These are phyloP conservation scores for Trilocha varians DNA, from an alignment of 2,888 invertebrate genomes.

Conservation along the genomic window DNA sequence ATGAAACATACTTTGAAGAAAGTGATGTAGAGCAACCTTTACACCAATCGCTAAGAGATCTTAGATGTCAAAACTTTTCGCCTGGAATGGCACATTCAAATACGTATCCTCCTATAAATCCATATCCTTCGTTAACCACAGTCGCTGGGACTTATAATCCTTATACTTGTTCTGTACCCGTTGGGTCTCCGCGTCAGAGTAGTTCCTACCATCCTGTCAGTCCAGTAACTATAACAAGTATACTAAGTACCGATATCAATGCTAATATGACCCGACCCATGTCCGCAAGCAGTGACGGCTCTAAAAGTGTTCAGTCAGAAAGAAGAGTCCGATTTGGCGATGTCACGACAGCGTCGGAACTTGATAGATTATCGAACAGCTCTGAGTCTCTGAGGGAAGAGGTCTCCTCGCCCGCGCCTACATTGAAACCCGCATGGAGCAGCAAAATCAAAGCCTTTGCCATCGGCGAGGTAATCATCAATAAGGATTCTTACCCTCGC, in stretches of 20 bases:
- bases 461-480: constrained; percentile 71
- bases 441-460: constrained; percentile 71
- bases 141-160: constrained; percentile 66
- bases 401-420: constrained; percentile 47
- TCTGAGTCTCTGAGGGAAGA: constrained; percentile 48
- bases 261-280: constrained; percentile 45
- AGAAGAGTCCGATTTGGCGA: constrained; percentile 68
- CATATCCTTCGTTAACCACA: constrained; percentile 62
- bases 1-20: constrained; percentile 41
- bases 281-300: constrained; percentile 35
- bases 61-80: constrained; percentile 41
- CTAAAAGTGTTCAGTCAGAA: constrained; percentile 58
- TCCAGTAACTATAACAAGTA: constrained; percentile 31
- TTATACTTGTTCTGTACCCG: constrained; percentile 53
- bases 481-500: constrained; percentile 60
- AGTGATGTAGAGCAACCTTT: constrained; percentile 27
- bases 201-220: constrained; percentile 29
- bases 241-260: constrained; percentile 50
- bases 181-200: constrained; percentile 36
- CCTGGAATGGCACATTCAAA: constrained; percentile 56
- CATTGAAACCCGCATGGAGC: constrained; percentile 66
- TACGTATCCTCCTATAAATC: constrained; percentile 61
- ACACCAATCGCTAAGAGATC: constrained; percentile 47
- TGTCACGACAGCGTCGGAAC: constrained; percentile 54
- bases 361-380: constrained; percentile 50